phyloP scores from a whole-genome alignment of 2,113 vertebrate genomes.

The Tauraco erythrolophus region DNA sequence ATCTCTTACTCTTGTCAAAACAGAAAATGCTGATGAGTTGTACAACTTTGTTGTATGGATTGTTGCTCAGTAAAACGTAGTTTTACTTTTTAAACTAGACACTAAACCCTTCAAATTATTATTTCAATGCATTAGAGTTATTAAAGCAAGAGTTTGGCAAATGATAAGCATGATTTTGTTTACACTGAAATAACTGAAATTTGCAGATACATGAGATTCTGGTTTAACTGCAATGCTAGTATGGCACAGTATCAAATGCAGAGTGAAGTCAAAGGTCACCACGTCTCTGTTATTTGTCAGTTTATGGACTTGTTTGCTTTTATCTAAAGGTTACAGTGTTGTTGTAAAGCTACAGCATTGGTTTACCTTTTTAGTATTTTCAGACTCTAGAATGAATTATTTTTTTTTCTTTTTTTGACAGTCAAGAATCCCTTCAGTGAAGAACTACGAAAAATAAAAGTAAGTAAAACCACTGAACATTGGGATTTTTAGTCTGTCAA shows the following conservation, averaged over 20 bases:
- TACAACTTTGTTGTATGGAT: neutral
- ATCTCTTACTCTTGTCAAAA: neutral
- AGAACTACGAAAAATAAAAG: conserved; percentile 69
- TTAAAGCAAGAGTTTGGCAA: neutral
- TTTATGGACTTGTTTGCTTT: neutral
- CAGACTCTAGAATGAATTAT: neutral
- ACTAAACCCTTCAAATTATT: neutral
- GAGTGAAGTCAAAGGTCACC: neutral
- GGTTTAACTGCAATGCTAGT: neutral
- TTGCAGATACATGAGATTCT: neutral
- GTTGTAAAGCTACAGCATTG: neutral
- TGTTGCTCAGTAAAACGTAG: neutral
- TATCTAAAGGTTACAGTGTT: neutral
- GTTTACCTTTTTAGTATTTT: neutral
- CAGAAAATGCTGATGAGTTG: neutral
- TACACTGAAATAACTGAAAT: neutral
- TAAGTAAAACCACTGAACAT: conserved; percentile 67
- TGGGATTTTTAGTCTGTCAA: neutral
- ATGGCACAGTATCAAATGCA: neutral
- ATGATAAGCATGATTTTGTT: neutral
- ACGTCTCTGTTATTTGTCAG: neutral
- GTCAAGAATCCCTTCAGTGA: conserved; percentile 72
- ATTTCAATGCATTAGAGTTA: neutral
- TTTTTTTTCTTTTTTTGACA: conserved; percentile 61
- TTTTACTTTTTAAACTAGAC: neutral